Evolutionary conservation across 2,113 vertebrate species (phyloP), one percentile per base, ranked within the genome.

Genomic region (Edolisoma coerulescens): DNA sequence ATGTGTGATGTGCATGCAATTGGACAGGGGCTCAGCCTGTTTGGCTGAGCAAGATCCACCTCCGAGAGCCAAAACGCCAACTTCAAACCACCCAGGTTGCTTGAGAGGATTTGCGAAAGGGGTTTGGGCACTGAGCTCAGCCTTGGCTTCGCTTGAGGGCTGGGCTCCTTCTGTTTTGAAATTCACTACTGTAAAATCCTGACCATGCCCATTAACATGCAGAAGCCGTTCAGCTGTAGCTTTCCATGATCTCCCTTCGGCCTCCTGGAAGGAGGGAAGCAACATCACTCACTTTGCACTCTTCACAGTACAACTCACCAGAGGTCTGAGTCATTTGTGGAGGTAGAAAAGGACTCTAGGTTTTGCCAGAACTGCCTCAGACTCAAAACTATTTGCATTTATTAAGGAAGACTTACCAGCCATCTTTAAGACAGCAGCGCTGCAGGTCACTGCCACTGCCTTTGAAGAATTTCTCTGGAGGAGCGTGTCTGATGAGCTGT

Each of bases 171-270:
- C 77, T 60, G 28, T 65, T 87, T 90, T 63, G 42, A 85, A 85
- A 89, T 59, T 69, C 65, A 9, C 49, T 41, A 1, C 53, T 76
- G 24, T 45, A 20, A 83, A 84, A 69, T 50, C 47, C 70, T 59
- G 63, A 30, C 50, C 42, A 7, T 85, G 75, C 4, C 70, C 64
- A 95, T 96, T 97, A 95, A 77, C 75, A 95, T 96, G 90, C 94
- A 88, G 84, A 76, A 86, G 71, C 50, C 77, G 91, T 78, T 86
- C 76, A 70, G 92, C 79, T 69, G 67, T 47, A 91, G 93, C 87
- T 88, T 80, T 79, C 79, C 87, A 70, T 10, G 75, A 65, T 70
- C 44, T 83, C 63, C 68, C 71, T 77, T 88, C 2, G 53, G 37
- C 75, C 68, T 93, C 54, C 64, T 83, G 68, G 37, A 87, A 88